phyloP scores from a whole-genome alignment of 2,113 vertebrate species.

The Clarias macrocephalus region DNA sequence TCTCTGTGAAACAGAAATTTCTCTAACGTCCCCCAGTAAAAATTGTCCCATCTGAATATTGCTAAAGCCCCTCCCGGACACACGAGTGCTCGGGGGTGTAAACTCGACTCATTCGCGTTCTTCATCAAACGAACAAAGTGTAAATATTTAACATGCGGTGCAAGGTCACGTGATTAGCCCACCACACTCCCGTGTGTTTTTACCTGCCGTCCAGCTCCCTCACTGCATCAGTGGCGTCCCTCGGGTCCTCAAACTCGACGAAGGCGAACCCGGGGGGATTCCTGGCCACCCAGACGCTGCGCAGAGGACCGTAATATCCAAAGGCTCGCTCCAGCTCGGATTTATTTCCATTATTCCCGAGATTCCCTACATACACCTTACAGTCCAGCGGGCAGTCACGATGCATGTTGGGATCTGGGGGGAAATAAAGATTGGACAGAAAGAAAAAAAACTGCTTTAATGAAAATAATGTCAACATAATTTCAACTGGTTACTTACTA shows the following conservation, averaged over 20 bases:
- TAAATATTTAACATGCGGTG: not conserved
- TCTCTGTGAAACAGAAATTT: too few relatives aligned
- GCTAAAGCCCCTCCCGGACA: too few relatives aligned
- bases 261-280: conserved; percentile 98
- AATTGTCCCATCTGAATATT: too few relatives aligned
- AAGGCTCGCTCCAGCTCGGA: conserved; percentile 93
- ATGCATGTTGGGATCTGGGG: conserved; percentile 83
- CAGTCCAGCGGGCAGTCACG: conserved; percentile 97
- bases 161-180: accelerated
- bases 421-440: not conserved
- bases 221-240: conserved; percentile 97
- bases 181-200: not conserved
- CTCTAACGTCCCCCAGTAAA: too few relatives aligned
- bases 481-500: not conserved
- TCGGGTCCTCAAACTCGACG: conserved; percentile 96
- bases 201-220: conserved; percentile 98
- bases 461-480: not conserved
- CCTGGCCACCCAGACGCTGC: conserved; percentile 96
- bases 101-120: too few relatives aligned
- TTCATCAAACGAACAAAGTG: too few relatives aligned
- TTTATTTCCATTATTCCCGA: conserved; percentile 99
- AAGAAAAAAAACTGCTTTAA: not conserved
- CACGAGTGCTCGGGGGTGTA: too few relatives aligned
- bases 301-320: conserved; percentile 95
- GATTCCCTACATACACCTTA: conserved; percentile 97